Conservation (phyloP, 2,888 invertebrate species). For the Pegoplata infirma region DNA sequence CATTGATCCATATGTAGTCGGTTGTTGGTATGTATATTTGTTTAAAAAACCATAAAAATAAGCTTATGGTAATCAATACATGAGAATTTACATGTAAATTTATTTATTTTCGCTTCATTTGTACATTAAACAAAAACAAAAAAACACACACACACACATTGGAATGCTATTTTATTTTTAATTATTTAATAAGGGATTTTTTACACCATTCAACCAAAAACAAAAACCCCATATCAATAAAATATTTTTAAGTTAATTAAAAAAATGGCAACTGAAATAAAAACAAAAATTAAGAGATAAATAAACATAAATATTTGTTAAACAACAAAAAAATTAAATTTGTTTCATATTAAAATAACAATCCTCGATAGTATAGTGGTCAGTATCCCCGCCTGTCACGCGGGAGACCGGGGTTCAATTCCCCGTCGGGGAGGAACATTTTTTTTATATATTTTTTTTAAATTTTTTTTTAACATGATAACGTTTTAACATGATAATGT, state of each 20-base stretch:
- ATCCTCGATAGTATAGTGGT: constrained; percentile 76
- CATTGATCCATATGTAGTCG: neutral
- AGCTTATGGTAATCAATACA: constrained; percentile 35
- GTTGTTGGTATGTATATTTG: neutral
- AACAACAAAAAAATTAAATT: too few relatives aligned
- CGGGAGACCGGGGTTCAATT: constrained; percentile 76
- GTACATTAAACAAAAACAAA: neutral
- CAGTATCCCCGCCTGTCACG: constrained; percentile 76
- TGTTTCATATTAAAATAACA: too few relatives aligned
- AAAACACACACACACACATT: neutral
- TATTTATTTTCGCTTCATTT: constrained; percentile 6
- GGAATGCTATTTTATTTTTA: neutral
- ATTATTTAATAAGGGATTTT: constrained; percentile 18
- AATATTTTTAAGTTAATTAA: neutral
- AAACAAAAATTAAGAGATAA: neutral
- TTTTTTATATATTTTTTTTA: neutral
- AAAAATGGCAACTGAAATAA: neutral
- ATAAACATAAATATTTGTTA: neutral
- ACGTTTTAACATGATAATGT: too few relatives aligned
- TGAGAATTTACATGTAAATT: constrained; percentile 18
- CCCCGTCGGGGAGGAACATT: constrained; percentile 71
- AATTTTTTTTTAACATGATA: too few relatives aligned
- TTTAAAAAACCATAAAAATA: constrained; percentile 21
- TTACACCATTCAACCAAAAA: constrained; percentile 12
- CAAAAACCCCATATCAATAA: neutral